phyloP scores from a whole-genome alignment of 2,113 vertebrate genomes.

The Serinus canaria region DNA sequence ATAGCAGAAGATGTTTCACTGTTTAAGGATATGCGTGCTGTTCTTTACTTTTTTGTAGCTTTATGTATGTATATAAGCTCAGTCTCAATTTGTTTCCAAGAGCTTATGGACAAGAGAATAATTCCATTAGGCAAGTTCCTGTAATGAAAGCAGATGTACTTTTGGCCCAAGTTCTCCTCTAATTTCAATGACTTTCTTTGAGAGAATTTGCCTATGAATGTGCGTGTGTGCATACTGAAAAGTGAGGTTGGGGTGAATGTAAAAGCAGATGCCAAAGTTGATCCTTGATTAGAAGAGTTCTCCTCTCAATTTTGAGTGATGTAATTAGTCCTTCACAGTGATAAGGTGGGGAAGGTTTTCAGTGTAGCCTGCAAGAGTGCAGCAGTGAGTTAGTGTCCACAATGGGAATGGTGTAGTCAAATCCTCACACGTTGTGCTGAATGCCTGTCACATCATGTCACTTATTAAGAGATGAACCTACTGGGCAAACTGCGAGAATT shows the following conservation, averaged over 20 bases:
- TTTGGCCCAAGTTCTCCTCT: not conserved
- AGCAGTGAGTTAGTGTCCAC: not conserved
- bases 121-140: constrained; percentile 4
- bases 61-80: not conserved
- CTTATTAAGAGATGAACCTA: not conserved
- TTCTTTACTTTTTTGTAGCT: not conserved
- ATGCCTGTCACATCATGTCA: not conserved
- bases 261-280: constrained; percentile 12
- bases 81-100: not conserved
- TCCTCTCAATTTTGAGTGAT: constrained; percentile 4
- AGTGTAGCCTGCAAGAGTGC: not conserved
- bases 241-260: not conserved
- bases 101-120: not conserved
- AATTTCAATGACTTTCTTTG: not conserved
- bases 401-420: not conserved
- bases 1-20: not conserved
- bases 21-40: not conserved
- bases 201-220: constrained; percentile 1
- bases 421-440: rapidly evolving
- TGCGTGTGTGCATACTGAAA: not conserved
- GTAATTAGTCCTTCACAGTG: not conserved
- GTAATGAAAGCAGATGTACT: not conserved
- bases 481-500: not conserved
- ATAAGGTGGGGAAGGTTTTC: not conserved
- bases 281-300: constrained; percentile 7